phyloP scores from a whole-genome alignment of 2,888 invertebrate genomes.

The Pherbina coryleti region DNA sequence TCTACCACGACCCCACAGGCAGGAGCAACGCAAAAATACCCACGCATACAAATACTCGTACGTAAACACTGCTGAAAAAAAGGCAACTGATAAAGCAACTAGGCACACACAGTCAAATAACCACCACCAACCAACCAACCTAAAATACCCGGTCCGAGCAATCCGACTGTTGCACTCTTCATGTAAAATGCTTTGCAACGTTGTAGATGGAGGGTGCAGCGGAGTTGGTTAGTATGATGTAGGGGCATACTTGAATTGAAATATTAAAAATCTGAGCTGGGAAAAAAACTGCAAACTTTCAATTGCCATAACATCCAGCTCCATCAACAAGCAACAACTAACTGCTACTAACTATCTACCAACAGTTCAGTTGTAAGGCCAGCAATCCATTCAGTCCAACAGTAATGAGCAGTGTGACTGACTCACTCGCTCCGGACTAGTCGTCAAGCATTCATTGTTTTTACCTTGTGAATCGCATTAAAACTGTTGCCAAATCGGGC shows the following conservation, averaged over 20 bases:
- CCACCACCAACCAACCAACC: not conserved
- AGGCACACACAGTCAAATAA: no score
- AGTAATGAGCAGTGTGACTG: no score
- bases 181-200: not conserved
- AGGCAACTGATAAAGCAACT: no score
- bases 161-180: slow-evolving; percentile 3
- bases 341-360: not conserved
- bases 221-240: no score
- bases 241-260: not conserved
- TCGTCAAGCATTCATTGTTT: no score
- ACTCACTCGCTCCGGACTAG: no score
- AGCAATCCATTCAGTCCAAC: no score
- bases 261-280: not conserved
- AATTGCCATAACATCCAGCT: not conserved
- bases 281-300: not conserved
- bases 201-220: no score
- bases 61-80: no score
- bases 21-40: not conserved
- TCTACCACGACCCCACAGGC: not conserved
- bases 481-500: no score
- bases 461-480: no score
- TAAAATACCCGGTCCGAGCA: not conserved
- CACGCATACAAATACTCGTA: not conserved
- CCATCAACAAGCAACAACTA: not conserved
- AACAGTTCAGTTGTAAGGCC: no score